Percentiles rank a stretch among this genome's conserved stretches.
Evolutionary conservation across 1,140 invertebrate species (phyloP).

Genomic region (Bombus vancouverensis): DNA sequence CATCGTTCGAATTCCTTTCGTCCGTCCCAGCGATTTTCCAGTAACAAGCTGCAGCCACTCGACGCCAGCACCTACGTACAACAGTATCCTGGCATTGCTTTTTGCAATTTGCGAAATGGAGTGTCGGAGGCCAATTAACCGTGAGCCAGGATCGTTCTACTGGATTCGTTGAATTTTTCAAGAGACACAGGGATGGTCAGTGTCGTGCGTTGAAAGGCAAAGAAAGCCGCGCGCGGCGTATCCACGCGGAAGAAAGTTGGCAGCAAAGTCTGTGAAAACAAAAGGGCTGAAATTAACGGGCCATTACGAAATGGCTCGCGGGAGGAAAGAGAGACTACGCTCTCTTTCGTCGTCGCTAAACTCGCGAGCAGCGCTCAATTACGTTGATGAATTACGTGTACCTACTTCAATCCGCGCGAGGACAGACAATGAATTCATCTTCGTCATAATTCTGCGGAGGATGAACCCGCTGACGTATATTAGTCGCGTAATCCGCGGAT

Average conservation of each 20-base stretch:
- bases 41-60: neutral
- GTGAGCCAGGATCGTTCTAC: conserved; percentile 9
- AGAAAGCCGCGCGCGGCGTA: neutral
- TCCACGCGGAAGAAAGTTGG: conserved; percentile 23
- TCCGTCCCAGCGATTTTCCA: neutral
- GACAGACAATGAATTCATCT: conserved; percentile 67
- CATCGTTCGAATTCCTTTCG: neutral
- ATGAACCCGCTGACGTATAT: conserved; percentile 17
- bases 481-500: conserved; percentile 7
- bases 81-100: neutral
- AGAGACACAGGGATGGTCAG: conserved; percentile 2
- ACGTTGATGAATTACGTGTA: conserved; percentile 69
- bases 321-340: conserved; percentile 28
- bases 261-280: conserved; percentile 52
- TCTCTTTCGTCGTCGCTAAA: conserved; percentile 25
- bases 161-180: conserved; percentile 41
- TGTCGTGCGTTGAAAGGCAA: conserved; percentile 8
- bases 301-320: conserved; percentile 63
- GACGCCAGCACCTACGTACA: too few relatives aligned
- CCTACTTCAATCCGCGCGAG: conserved; percentile 27
- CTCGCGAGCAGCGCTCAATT: conserved; percentile 61
- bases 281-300: conserved; percentile 63
- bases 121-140: conserved; percentile 24
- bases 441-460: conserved; percentile 52
- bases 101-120: conserved; percentile 36